Evolutionary conservation across 2,797 vertebrate genomes (phyloP), one percentile per base, ranked within the genome.

Genomic region (Leptoclinus maculatus): DNA sequence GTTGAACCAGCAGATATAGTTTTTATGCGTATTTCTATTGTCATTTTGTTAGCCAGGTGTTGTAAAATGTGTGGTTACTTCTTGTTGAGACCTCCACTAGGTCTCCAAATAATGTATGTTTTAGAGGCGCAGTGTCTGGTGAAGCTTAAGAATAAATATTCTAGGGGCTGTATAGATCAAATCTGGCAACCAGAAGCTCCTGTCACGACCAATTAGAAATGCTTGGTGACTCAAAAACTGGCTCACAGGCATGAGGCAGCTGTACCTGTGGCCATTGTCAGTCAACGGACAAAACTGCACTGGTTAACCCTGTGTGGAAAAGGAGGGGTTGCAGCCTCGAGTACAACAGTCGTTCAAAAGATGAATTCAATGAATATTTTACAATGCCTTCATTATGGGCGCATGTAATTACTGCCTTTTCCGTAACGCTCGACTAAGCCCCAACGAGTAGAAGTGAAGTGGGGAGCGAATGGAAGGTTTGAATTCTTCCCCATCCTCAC

Each of bases 131-230:
- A 45, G 41, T 73, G 69, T 66, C 57, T 51, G 47, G 21, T 57
- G 45, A 82, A 74, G 78, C 65, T 64, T 43, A 85, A 87, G 74
- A 88, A 82, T 87, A 83, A 89, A 89, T 89, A 86, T 82, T 89
- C 78, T 66, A 78, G 58, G 21, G 78, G 77, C 72, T 89, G 83
- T 79, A 71, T 84, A 90, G 81, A 91, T 91, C 78, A 87, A 78
- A 89, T 87, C 87, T 88, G 87, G 86, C 89, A 91, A 88, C 83
- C 86, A 89, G 89, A 90, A 92, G 90, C 80, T 87, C 78, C 90
- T 89, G 91, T 92, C 91, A 92, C 27, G 74, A 88, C 75, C 83
- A 90, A 91, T 93, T 91, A 93, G 77, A 91, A 90, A 92, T 87
- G 89, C 84, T 89, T 63, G 87, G 82, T 88, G 79, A 89, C 76